phyloP scores from a whole-genome alignment of 2,113 vertebrate genomes.

The Chamaetylas fuelleborni region DNA sequence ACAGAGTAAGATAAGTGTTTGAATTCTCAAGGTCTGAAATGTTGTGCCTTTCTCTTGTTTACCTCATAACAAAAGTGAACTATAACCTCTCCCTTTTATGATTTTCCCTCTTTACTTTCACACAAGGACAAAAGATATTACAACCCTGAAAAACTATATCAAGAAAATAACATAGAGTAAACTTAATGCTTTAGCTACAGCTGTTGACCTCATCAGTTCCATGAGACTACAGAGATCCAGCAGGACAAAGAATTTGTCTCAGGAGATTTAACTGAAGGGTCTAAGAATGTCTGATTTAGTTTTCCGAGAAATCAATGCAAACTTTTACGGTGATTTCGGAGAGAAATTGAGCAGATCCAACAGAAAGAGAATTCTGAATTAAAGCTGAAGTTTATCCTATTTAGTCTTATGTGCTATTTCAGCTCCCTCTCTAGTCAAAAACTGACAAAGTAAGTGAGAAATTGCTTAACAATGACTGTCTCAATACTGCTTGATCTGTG shows the following conservation, averaged over 20 bases:
- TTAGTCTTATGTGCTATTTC: background rate
- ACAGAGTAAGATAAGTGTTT: background rate
- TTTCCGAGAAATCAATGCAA: background rate
- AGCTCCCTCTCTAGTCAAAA: background rate
- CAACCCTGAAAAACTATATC: background rate
- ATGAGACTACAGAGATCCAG: background rate
- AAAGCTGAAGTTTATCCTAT: background rate
- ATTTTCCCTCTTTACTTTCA: background rate
- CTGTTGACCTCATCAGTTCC: background rate
- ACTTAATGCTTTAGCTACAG: background rate
- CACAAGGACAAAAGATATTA: background rate
- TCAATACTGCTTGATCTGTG: background rate
- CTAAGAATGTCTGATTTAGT: background rate
- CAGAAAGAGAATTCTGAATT: background rate
- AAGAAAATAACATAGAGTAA: background rate
- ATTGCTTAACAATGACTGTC: background rate
- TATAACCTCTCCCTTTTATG: background rate
- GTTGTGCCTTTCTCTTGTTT: slow-evolving; percentile 13
- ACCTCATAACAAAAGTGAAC: background rate
- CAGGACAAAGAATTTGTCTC: background rate
- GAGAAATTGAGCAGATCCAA: background rate
- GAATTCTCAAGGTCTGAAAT: background rate
- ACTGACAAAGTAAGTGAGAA: background rate
- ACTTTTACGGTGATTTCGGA: background rate
- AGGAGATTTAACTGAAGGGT: background rate